Conservation (phyloP, 1,140 invertebrate genomes). For the Panulirus ornatus region DNA sequence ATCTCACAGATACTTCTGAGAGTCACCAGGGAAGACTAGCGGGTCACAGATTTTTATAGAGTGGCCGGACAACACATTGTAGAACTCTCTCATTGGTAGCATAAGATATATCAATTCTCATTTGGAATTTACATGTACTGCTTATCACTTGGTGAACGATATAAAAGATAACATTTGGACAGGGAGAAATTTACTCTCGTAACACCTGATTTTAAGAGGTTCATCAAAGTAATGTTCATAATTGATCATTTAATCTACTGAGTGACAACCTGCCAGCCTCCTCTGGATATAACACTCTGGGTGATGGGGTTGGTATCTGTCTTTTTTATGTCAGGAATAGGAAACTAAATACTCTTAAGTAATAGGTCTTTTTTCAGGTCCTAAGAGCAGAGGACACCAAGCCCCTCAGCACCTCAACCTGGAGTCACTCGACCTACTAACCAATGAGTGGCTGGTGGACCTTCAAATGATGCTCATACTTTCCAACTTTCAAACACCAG, state of each 20-base stretch:
- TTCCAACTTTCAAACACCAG: background rate
- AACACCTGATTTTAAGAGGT: background rate
- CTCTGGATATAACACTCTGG: background rate
- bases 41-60: background rate
- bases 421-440: background rate
- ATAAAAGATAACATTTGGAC: background rate
- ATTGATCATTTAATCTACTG: background rate
- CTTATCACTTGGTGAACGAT: background rate
- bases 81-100: background rate
- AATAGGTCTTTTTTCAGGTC: constrained; percentile 18
- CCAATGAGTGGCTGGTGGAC: background rate
- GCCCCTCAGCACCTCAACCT: background rate
- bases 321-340: background rate
- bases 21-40: background rate
- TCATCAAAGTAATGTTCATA: background rate
- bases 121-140: too few relatives aligned
- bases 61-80: background rate
- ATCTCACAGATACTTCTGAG: background rate
- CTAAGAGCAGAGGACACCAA: background rate
- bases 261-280: background rate
- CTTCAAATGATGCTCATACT: background rate
- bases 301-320: background rate
- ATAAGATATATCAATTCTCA: too few relatives aligned
- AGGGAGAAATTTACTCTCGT: too few relatives aligned
- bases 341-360: constrained; percentile 14